Base-by-base conservation (phyloP, 2,797 vertebrate genomes). In the Dendrocincla fuliginosa region DNA sequence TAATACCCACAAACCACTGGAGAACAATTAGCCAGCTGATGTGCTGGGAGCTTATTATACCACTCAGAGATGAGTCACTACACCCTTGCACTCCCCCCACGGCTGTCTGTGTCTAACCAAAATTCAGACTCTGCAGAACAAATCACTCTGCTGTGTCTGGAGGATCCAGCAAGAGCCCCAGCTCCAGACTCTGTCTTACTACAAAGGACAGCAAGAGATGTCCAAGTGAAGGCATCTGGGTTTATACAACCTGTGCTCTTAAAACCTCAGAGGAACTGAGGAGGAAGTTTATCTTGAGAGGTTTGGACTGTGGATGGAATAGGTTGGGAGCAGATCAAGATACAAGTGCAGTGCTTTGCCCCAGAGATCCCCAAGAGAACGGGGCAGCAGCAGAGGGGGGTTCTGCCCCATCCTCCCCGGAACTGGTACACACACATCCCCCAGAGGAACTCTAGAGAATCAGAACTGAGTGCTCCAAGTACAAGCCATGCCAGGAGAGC, bases 141-240 rank as follows among this genome's bases (percentile, higher is more conserved):
- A 4, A 56, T 2, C 41, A 1, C n/a, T 39, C 19, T 2, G 2
- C 1, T 2, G 2, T 3, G 50, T 1, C 61, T 15, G 25, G 1
- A 16, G 61, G 41, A 78, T 1, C 61, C 50, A 1, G 86, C 5
- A 1, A 6, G 1, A 78, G 20, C 39, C 56, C 84, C 17, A 3
- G 13, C 63, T 53, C 75, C 9, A 24, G 44, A 7, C 74, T 16
- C 16, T 4, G 16, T 14, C 53, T 9, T 2, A 3, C 23, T 11
- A 7, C 23, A 56, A 1, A 53, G 33, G 44, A 17, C 2, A 63
- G 37, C 32, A 20, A 60, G 33, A 39, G 71, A 67, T 0, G 24
- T 5, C 2, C 0, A 6, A 0, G 0, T 10, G 56, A 87, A 81
- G 65, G 70, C 83, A 79, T 25, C n/a, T 16, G 41, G 44, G 47